Percentiles rank a stretch among this genome's conserved stretches.
phyloP scores from a whole-genome alignment of 1,140 invertebrate genomes.

The Periplaneta americana region DNA sequence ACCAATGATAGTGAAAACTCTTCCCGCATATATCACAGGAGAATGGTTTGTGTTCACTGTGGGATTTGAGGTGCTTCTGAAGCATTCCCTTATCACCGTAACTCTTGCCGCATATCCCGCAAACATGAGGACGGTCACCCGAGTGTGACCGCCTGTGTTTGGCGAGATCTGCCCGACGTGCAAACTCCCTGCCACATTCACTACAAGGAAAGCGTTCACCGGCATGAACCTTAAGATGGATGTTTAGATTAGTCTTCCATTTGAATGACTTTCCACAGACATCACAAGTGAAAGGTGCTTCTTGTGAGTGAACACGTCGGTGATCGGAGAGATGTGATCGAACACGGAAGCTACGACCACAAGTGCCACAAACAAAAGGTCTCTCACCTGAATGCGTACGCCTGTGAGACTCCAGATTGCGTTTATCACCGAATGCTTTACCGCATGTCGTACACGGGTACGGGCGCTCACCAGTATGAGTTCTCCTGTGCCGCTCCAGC shows the following conservation, averaged over 20 bases:
- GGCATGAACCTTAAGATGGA: slow-evolving; percentile 25
- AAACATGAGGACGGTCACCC: slow-evolving; percentile 44
- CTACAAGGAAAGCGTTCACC: slow-evolving; percentile 28
- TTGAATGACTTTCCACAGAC: slow-evolving; percentile 33
- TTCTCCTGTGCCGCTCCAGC: slow-evolving; percentile 18
- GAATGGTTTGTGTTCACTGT: slow-evolving; percentile 16
- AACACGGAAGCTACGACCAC: slow-evolving; percentile 41
- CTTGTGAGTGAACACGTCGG: slow-evolving; percentile 31
- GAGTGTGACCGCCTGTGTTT: slow-evolving; percentile 55
- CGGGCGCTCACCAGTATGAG: slow-evolving; percentile 45
- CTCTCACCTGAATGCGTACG: slow-evolving; percentile 29
- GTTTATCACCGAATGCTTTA: slow-evolving; percentile 26
- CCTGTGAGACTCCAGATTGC: slow-evolving; percentile 23
- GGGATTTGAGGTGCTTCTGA: slow-evolving; percentile 17
- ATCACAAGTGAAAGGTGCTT: slow-evolving; percentile 27
- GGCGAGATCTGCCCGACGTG: slow-evolving; percentile 49
- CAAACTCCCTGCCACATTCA: slow-evolving; percentile 42
- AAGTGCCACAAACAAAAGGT: slow-evolving; percentile 44
- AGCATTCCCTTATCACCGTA: slow-evolving; percentile 14
- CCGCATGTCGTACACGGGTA: slow-evolving; percentile 51
- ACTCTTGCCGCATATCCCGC: slow-evolving; percentile 13
- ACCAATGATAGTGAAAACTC: slow-evolving; percentile 19
- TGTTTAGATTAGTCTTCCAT: slow-evolving; percentile 24
- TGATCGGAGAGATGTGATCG: slow-evolving; percentile 36
- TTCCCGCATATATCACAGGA: slow-evolving; percentile 17